These are phyloP conservation scores for Crypturellus undulatus DNA, from an alignment of 2,113 vertebrate genomes.

Conservation along the genomic window DNA sequence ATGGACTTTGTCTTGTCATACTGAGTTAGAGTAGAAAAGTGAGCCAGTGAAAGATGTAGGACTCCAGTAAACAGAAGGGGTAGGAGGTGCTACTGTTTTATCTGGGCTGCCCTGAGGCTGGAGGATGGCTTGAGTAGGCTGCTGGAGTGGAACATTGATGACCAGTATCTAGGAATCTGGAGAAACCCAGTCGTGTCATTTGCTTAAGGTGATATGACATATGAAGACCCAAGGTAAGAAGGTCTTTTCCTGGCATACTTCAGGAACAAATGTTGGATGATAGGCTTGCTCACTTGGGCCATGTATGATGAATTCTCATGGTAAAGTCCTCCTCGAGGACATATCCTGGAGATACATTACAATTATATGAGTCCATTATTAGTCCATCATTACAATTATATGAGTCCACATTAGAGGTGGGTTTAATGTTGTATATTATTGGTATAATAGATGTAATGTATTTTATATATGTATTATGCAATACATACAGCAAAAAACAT, in stretches of 20 bases:
- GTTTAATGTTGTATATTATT: not conserved
- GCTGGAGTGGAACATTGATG: not conserved
- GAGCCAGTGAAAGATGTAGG: too few species aligned
- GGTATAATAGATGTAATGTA: not conserved
- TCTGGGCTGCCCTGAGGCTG: not conserved
- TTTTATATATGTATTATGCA: too few species aligned
- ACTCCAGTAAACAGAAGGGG: not conserved
- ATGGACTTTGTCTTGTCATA: too few species aligned
- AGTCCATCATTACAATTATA: not conserved
- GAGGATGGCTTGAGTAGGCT: not conserved
- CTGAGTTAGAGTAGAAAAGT: too few species aligned
- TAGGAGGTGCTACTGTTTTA: not conserved
- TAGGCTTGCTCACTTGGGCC: not conserved
- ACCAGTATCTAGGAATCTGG: not conserved
- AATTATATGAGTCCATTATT: not conserved
- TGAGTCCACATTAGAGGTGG: not conserved
- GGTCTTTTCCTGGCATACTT: not conserved
- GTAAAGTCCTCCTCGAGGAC: not conserved
- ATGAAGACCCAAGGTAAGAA: not conserved
- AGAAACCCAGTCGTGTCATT: not conserved
- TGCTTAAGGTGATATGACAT: not conserved
- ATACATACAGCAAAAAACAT: not conserved
- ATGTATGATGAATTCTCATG: not conserved
- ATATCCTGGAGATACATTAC: not conserved
- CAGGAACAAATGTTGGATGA: not conserved